These are phyloP conservation scores for Propithecus deckenii DNA, from an alignment of 2,797 vertebrate species.

Conservation along the genomic window DNA sequence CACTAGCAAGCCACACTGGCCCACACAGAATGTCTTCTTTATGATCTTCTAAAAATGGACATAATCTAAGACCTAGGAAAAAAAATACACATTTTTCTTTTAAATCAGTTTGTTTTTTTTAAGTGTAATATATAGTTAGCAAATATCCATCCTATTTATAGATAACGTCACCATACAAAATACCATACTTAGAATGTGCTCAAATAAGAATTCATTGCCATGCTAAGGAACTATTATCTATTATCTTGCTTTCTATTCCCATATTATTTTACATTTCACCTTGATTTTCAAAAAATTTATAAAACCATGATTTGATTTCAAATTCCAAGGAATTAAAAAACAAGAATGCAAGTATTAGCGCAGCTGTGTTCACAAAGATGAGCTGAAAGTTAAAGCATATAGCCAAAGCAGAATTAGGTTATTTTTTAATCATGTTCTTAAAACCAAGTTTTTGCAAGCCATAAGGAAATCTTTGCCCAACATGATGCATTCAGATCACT, in stretches of 20 bases:
- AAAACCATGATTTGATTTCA: slow-evolving; percentile 54
- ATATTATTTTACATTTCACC: slow-evolving; percentile 57
- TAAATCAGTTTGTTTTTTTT: not conserved
- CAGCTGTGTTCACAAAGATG: slow-evolving; percentile 64
- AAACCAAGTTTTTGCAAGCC: slow-evolving; percentile 57
- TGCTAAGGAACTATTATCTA: slow-evolving; percentile 46
- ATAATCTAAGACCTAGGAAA: slow-evolving; percentile 92
- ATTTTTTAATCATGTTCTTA: slow-evolving; percentile 57
- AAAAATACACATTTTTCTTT: slow-evolving; percentile 52
- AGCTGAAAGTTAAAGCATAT: slow-evolving; percentile 64
- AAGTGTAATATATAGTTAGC: slow-evolving; percentile 6
- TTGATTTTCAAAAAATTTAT: slow-evolving; percentile 47
- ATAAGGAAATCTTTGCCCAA: slow-evolving; percentile 38
- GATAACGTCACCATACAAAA: slow-evolving; percentile 51
- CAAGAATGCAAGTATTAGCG: slow-evolving; percentile 58
- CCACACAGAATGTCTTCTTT: slow-evolving; percentile 99
- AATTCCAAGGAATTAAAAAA: slow-evolving; percentile 59
- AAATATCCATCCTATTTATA: slow-evolving; percentile 43
- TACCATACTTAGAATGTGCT: slow-evolving; percentile 13
- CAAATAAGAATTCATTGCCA: slow-evolving; percentile 43
- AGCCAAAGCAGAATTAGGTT: slow-evolving; percentile 57
- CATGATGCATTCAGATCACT: slow-evolving; percentile 37
- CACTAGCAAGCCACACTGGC: slow-evolving; percentile 97
- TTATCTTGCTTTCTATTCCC: slow-evolving; percentile 14
- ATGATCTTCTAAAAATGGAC: slow-evolving; percentile 97